A percentile compares a stretch with the other conserved stretches of the same genome.
Conservation (phyloP, 2,888 invertebrate species). For the Nephrotoma guestfalica region DNA sequence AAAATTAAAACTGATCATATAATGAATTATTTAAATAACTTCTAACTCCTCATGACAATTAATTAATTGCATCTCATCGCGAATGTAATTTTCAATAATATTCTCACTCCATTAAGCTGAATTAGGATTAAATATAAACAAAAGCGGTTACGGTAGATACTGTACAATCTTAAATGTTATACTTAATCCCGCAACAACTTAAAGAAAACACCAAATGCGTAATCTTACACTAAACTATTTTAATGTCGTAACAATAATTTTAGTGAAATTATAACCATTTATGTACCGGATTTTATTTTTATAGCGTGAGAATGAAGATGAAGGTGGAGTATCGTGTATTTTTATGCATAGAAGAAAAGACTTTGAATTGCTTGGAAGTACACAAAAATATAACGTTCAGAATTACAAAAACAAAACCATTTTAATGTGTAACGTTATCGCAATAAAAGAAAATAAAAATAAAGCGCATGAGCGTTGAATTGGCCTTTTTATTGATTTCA, state of each 20-base stretch:
- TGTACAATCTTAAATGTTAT: no score
- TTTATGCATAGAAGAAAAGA: background rate
- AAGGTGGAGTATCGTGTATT: background rate
- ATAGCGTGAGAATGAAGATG: background rate
- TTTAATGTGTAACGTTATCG: background rate
- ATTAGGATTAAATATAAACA: no score
- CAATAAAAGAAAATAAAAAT: conserved; percentile 6
- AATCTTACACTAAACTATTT: background rate
- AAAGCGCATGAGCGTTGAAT: conserved; percentile 16
- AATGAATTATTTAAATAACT: no score
- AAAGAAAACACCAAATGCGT: background rate
- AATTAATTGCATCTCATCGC: no score
- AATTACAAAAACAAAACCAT: background rate
- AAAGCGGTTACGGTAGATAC: no score
- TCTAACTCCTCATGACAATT: no score
- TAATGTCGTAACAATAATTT: background rate
- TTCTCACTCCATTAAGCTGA: no score
- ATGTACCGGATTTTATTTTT: background rate
- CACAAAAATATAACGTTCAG: background rate
- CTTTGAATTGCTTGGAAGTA: background rate
- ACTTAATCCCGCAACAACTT: no score
- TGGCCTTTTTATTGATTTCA: conserved; percentile 17
- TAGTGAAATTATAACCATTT: background rate
- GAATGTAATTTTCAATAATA: no score
- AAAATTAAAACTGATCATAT: no score